Percentiles rank a stretch among this genome's conserved stretches.
These are phyloP conservation scores for Scaptomyza parva DNA, from an alignment of 2,888 invertebrate genomes.

Conservation along the genomic window DNA sequence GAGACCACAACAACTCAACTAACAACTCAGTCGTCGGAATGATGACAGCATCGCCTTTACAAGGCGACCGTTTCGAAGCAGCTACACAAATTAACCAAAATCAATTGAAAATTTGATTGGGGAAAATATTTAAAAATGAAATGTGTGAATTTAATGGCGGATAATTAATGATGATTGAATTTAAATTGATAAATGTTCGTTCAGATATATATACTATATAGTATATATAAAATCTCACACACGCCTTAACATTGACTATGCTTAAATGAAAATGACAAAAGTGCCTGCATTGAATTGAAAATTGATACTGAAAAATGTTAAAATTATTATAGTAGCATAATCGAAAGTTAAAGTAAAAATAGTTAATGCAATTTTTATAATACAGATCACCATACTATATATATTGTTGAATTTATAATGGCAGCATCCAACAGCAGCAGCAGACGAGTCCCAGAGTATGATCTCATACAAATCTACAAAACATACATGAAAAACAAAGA, in stretches of 20 bases:
- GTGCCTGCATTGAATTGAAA: constrained; percentile 1
- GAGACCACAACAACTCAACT: constrained; percentile 46
- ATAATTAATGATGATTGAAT: background rate
- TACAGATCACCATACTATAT: constrained; percentile 4
- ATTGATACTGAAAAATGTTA: background rate
- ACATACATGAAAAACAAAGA: constrained; percentile 31
- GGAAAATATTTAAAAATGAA: constrained; percentile 24
- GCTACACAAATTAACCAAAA: constrained; percentile 71
- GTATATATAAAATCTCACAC: background rate
- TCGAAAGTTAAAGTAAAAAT: constrained; percentile 29
- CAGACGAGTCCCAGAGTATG: constrained; percentile 44
- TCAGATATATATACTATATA: too few relatives aligned
- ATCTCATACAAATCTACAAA: constrained; percentile 65
- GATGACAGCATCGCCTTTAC: constrained; percentile 63
- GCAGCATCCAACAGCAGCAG: constrained; percentile 1
- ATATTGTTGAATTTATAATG: constrained; percentile 16
- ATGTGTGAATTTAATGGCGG: background rate
- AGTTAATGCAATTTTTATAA: constrained; percentile 31
- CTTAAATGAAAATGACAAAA: background rate
- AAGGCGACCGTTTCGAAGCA: constrained; percentile 67
- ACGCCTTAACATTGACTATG: background rate
- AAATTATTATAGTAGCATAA: constrained; percentile 27
- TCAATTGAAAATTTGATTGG: constrained; percentile 43
- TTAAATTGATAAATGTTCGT: background rate
- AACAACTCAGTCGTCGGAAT: constrained; percentile 54